phyloP scores from a whole-genome alignment of 2,888 invertebrate species.

The Cantharis flavilabris region DNA sequence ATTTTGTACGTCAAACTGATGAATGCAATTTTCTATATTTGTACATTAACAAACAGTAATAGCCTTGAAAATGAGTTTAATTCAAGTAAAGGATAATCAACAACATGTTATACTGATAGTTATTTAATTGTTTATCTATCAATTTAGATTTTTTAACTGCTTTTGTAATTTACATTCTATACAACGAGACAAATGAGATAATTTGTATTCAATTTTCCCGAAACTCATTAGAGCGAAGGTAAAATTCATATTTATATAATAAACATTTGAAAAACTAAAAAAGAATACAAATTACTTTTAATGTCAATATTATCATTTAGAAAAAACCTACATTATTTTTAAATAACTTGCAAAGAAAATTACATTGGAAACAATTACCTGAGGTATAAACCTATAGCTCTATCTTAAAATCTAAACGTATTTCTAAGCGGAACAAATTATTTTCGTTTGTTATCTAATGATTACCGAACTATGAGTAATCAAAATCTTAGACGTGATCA shows the following conservation, averaged over 20 bases:
- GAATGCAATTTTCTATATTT: conserved; percentile 3
- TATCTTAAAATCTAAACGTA: neutral
- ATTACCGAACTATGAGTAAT: conserved; percentile 19
- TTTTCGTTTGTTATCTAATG: conserved; percentile 6
- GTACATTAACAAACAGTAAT: neutral
- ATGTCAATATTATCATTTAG: neutral
- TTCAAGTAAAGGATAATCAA: neutral
- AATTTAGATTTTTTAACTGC: neutral
- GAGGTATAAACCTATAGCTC: neutral
- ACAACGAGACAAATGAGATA: neutral
- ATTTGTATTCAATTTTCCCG: neutral
- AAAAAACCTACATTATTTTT: neutral
- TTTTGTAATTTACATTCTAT: neutral
- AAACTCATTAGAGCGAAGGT: neutral
- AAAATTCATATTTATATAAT: neutral
- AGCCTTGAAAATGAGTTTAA: conserved; percentile 1
- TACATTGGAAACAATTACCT: conserved; percentile 1
- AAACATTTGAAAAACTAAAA: neutral
- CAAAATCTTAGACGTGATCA: conserved; percentile 23
- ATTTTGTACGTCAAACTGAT: conserved; percentile 1
- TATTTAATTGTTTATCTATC: neutral
- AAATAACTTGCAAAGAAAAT: neutral
- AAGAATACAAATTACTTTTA: neutral
- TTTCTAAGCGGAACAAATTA: neutral
- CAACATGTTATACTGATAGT: neutral